These are phyloP conservation scores for Betta splendens DNA, from an alignment of 2,797 vertebrate species.

Conservation along the genomic window DNA sequence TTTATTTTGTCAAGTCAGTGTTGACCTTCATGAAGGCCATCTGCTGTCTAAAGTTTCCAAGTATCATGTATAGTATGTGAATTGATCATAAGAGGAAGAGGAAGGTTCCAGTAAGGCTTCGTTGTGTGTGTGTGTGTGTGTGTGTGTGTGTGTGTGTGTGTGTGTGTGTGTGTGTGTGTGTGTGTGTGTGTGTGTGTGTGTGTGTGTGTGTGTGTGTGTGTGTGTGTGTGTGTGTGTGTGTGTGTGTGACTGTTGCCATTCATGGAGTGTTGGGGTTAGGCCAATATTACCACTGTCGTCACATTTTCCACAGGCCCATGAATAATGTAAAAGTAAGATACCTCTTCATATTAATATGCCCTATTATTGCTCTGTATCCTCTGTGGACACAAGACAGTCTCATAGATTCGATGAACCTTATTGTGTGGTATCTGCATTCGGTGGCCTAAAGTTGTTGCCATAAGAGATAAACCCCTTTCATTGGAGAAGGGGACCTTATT, in stretches of 20 bases:
- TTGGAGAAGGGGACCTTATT: constrained; percentile 70
- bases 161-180: constrained; percentile 26
- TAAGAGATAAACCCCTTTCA: constrained; percentile 67
- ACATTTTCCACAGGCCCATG: constrained; percentile 76
- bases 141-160: constrained; percentile 25
- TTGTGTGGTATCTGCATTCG: constrained; percentile 62
- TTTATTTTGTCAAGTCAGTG: constrained; percentile 47
- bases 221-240: constrained; percentile 22
- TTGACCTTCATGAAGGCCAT: constrained; percentile 65
- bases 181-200: constrained; percentile 26
- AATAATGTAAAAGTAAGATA: constrained; percentile 80
- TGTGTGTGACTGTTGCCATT: constrained; percentile 72
- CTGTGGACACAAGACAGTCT: constrained; percentile 65
- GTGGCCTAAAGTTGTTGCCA: constrained; percentile 71
- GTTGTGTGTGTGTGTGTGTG: constrained; percentile 28
- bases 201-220: constrained; percentile 26
- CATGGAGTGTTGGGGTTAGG: constrained; percentile 75
- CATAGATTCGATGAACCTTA: constrained; percentile 75
- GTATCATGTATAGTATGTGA: constrained; percentile 64
- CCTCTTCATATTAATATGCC: constrained; percentile 77
- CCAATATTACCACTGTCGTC: constrained; percentile 80
- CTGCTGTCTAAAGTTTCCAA: constrained; percentile 66
- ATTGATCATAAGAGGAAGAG: constrained; percentile 75
- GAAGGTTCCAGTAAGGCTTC: constrained; percentile 72
- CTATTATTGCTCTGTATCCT: constrained; percentile 72